Evolutionary conservation across 2,113 vertebrate species (phyloP).

Genomic region (Microtus pennsylvanicus): DNA sequence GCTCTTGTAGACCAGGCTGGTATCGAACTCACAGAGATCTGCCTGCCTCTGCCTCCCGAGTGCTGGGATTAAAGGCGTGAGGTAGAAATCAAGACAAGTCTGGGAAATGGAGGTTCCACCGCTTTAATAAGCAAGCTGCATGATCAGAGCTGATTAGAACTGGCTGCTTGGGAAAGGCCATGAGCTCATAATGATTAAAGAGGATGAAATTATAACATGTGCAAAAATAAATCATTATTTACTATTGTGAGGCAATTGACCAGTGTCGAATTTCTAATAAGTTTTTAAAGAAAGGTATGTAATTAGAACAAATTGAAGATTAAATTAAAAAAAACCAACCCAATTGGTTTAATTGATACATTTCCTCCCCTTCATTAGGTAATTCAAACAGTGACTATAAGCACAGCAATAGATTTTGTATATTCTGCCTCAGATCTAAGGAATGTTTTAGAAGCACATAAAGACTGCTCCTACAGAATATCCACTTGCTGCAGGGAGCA

Average conservation of each 20-base stretch:
- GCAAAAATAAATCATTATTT: constrained; percentile 34
- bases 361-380: constrained; percentile 15
- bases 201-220: constrained; percentile 9
- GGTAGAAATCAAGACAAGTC: neutral
- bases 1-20: too few species aligned
- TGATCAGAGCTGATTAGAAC: constrained; percentile 9
- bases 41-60: too few species aligned
- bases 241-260: constrained; percentile 27
- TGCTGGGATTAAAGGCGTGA: too few species aligned
- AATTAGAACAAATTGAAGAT: constrained; percentile 39
- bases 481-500: too few species aligned
- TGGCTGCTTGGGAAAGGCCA: neutral
- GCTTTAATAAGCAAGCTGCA: neutral
- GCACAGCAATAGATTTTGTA: neutral
- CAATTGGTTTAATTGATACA: constrained; percentile 34
- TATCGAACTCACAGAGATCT: too few species aligned
- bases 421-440: neutral
- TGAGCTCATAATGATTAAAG: constrained; percentile 5
- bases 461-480: neutral
- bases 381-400: constrained; percentile 16
- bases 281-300: neutral
- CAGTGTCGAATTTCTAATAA: constrained; percentile 14
- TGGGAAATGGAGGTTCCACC: neutral
- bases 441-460: neutral
- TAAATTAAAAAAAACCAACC: neutral